Conservation (phyloP, 1,140 invertebrate species). For the Neodiprion lecontei region DNA sequence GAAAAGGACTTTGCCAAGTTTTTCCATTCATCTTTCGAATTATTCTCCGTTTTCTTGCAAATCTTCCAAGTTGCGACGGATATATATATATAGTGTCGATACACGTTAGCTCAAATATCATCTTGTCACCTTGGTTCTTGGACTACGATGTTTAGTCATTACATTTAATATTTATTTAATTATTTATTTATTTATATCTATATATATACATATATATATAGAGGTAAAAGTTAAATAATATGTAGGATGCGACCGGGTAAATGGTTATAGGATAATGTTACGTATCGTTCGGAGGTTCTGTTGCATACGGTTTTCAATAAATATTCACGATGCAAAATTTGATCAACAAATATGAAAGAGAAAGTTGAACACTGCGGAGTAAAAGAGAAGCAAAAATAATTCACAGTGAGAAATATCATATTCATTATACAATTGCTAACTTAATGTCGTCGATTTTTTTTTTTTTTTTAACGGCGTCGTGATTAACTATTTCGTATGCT, state of each 20-base stretch:
- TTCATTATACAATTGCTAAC: too few relatives aligned
- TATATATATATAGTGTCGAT: background rate
- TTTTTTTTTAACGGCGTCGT: background rate
- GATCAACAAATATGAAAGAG: background rate
- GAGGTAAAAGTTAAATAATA: background rate
- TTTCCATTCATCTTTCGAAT: too few relatives aligned
- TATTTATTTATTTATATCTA: background rate
- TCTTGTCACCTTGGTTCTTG: background rate
- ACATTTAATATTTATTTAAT: background rate
- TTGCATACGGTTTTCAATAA: background rate
- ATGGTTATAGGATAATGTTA: conserved; percentile 1
- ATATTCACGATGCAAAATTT: background rate
- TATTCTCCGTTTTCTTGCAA: too few relatives aligned
- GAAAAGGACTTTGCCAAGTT: too few relatives aligned
- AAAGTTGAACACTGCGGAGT: background rate
- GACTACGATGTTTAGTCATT: conserved; percentile 4
- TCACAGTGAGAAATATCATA: too few relatives aligned
- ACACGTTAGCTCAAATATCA: conserved; percentile 7
- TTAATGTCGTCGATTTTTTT: background rate
- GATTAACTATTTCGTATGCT: background rate
- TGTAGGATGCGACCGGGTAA: background rate
- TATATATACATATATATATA: background rate
- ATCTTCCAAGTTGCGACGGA: too few relatives aligned
- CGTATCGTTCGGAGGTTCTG: conserved; percentile 4
- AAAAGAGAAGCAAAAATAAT: too few relatives aligned